A percentile compares a stretch with the other conserved stretches of the same genome.
Evolutionary conservation across 2,113 vertebrate species (phyloP).

Genomic region (Scalopus aquaticus): DNA sequence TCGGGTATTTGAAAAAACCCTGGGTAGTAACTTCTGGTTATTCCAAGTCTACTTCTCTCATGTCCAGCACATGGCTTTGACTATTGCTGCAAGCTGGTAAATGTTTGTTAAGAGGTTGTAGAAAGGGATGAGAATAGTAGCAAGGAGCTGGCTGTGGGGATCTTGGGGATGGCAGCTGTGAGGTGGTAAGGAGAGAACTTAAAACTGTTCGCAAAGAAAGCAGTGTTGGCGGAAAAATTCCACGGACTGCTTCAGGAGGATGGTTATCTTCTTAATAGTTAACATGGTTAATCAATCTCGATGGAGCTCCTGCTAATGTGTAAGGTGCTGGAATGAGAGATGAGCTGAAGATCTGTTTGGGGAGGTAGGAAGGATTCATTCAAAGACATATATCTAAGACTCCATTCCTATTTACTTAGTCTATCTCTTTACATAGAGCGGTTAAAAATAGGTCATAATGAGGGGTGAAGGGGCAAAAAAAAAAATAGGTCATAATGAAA

Average conservation of each 20-base stretch:
- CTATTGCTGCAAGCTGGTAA: neutral
- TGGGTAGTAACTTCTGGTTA: neutral
- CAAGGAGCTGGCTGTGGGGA: neutral
- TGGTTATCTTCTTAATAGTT: neutral
- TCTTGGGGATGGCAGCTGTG: neutral
- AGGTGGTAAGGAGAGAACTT: neutral
- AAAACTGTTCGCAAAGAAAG: neutral
- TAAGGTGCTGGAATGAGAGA: neutral
- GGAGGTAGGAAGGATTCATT: neutral
- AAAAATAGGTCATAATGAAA: conserved; percentile 48
- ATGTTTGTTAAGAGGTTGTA: neutral
- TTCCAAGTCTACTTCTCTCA: neutral
- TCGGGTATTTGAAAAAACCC: neutral
- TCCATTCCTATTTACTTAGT: neutral
- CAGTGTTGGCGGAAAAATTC: neutral
- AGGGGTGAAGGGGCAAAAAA: too few species aligned
- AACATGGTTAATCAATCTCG: neutral
- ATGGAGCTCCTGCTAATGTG: neutral
- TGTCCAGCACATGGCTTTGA: too few species aligned
- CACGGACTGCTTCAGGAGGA: neutral
- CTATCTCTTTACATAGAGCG: conserved; percentile 47
- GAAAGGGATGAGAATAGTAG: neutral
- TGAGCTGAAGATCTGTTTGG: neutral
- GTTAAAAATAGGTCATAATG: conserved; percentile 53
- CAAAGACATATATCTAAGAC: neutral